phyloP scores from a whole-genome alignment of 2,113 vertebrate genomes.

The Caranx melampygus region DNA sequence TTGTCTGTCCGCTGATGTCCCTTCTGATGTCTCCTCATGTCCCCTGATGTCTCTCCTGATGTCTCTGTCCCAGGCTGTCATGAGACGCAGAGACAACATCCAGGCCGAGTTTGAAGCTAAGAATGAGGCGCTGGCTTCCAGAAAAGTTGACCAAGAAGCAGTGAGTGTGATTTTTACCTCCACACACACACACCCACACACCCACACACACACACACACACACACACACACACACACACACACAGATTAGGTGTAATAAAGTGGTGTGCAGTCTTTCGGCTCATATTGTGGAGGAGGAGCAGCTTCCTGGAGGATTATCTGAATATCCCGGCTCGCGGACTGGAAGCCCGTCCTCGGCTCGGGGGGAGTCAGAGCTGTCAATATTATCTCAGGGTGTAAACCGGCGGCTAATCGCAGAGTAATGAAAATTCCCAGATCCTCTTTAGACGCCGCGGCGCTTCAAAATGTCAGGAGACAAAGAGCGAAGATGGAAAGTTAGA shows the following conservation, averaged over 20 bases:
- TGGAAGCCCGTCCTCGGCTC: slow-evolving; percentile 56
- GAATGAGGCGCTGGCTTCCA: slow-evolving; percentile 86
- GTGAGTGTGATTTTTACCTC: slow-evolving; percentile 82
- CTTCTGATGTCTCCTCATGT: too few relatives aligned
- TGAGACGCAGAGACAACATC: slow-evolving; percentile 95
- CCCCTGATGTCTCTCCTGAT: not conserved
- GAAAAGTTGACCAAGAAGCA: slow-evolving; percentile 85
- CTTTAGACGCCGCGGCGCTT: slow-evolving; percentile 33
- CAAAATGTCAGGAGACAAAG: slow-evolving; percentile 65
- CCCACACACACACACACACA: not conserved
- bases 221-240: not conserved
- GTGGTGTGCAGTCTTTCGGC: slow-evolving; percentile 48
- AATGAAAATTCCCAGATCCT: slow-evolving; percentile 65
- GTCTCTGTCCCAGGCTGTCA: slow-evolving; percentile 84
- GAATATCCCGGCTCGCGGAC: slow-evolving; percentile 62
- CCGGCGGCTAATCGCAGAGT: slow-evolving; percentile 66
- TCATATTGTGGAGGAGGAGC: slow-evolving; percentile 51
- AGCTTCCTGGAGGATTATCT: slow-evolving; percentile 72
- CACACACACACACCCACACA: not conserved
- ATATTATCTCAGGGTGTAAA: slow-evolving; percentile 71
- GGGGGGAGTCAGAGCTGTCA: slow-evolving; percentile 60
- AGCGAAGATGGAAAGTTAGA: slow-evolving; percentile 22
- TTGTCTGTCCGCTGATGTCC: too few relatives aligned
- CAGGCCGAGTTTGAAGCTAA: slow-evolving; percentile 91
- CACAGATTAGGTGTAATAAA: slow-evolving; percentile 78